Evolutionary conservation across 2,113 vertebrate genomes (phyloP).

Genomic region (Laterallus jamaicensis): DNA sequence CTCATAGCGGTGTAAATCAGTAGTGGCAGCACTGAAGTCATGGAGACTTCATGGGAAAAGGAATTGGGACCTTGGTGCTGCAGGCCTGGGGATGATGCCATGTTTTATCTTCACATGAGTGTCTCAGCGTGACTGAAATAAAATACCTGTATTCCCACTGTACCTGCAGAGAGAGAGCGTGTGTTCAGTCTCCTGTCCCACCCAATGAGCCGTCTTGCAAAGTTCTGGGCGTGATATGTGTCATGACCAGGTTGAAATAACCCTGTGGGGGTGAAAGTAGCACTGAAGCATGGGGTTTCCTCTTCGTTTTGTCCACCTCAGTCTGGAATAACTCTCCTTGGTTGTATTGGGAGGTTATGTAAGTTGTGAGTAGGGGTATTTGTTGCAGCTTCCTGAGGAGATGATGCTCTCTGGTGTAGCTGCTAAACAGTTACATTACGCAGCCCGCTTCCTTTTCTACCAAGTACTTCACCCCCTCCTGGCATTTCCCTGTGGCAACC

Average conservation of each 20-base stretch:
- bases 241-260: not conserved
- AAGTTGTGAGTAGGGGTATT: not conserved
- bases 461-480: not conserved
- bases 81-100: not conserved
- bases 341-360: too few species aligned
- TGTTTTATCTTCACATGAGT: not conserved
- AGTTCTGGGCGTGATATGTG: accelerated
- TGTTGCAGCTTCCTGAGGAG: not conserved
- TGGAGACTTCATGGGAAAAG: not conserved
- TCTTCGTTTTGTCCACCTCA: not conserved
- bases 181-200: not conserved
- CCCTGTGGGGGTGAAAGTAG: not conserved
- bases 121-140: not conserved
- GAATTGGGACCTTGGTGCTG: not conserved
- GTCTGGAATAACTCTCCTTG: not conserved
- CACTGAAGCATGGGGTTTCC: not conserved
- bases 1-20: not conserved
- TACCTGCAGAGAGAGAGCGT: accelerated
- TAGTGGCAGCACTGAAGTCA: not conserved
- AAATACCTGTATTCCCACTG: not conserved
- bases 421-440: not conserved
- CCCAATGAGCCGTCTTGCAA: not conserved
- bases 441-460: not conserved
- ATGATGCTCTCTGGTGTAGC: not conserved
- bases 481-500: not conserved